Conservation (phyloP, 2,888 invertebrate species). For the Drosophila macrothrix region DNA sequence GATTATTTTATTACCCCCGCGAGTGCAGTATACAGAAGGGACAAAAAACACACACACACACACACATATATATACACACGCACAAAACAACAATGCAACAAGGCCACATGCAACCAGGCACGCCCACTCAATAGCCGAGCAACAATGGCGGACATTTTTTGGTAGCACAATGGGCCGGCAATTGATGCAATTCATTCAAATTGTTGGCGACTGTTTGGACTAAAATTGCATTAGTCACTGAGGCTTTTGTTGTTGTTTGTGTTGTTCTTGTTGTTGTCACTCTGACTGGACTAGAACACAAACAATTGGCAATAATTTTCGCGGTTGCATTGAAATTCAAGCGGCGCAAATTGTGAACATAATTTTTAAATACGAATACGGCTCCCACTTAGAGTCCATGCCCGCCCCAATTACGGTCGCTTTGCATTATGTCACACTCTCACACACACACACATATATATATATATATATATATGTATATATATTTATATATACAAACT, state of each 20-base stretch:
- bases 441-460: slow-evolving; percentile 24
- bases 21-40: slow-evolving; percentile 48
- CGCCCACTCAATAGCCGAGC: slow-evolving; percentile 52
- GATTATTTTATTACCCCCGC: slow-evolving; percentile 82
- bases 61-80: slow-evolving; percentile 5
- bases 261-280: slow-evolving; percentile 21
- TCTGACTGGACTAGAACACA: slow-evolving; percentile 66
- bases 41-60: slow-evolving; percentile 29
- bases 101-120: slow-evolving; percentile 50
- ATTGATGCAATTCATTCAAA: slow-evolving; percentile 81
- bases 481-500: background rate
- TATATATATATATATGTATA: slow-evolving; percentile 30
- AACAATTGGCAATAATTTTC: slow-evolving; percentile 84
- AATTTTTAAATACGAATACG: slow-evolving; percentile 53
- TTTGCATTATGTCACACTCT: slow-evolving; percentile 59
- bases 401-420: slow-evolving; percentile 57
- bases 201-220: slow-evolving; percentile 78
- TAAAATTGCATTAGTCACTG: slow-evolving; percentile 76
- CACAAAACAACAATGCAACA: slow-evolving; percentile 26
- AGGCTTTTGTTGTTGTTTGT: slow-evolving; percentile 47
- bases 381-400: slow-evolving; percentile 22
- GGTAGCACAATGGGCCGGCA: slow-evolving; percentile 73
- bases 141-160: slow-evolving; percentile 26
- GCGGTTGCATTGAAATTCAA: slow-evolving; percentile 78
- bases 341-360: slow-evolving; percentile 64